Base-by-base conservation (phyloP, 2,797 vertebrate genomes). In the Melanotaenia pygmaea region DNA sequence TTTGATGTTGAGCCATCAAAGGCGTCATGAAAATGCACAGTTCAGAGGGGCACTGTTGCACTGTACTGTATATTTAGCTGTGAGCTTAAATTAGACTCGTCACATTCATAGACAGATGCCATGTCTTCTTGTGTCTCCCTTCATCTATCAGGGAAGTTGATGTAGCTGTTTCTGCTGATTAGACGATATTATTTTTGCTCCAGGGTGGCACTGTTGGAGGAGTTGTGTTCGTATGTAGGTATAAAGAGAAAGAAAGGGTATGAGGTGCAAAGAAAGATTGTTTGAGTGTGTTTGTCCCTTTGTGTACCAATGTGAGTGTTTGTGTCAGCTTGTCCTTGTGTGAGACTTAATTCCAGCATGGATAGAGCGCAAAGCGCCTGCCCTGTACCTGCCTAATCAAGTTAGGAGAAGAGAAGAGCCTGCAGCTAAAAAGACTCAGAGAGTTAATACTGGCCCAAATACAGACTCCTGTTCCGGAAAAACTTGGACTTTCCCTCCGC, bases 1-100 rank as follows among this genome's bases (percentile, higher is more conserved):
- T 94, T 94, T 93, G 90, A 94, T 89, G 84, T 90, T 2, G 74
- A 85, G 80, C 81, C 82, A 88, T 91, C 89, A 92, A 90, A 92
- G 88, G 79, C 82, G 7, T 78, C 51, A 53, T 66, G 71, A 79
- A 84, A 50, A 73, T 63, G 51, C 80, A 32, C 22, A 64, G 85
- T 91, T 91, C 89, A 87, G 76, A 85, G 75, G 90, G 86, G 60
- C 88, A 77, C 76, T 72, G 37, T 51, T 58, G 82, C 66, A 20
- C 76, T 76, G 75, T 74, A 77, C 82, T 77, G 85, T 86, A 88
- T 90, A 91, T 92, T 92, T 91, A 90, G 87, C 88, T 35, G 61
- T n/a, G 54, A 74, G 85, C 88, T 70, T 77, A 90, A 91, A 88
- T 90, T 90, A 93, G 89, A 89, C 64, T 57, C 70, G 82, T 87